Percentiles rank a stretch among this genome's conserved stretches.
These are phyloP conservation scores for Gadus chalcogrammus DNA, from an alignment of 2,113 vertebrate species.

Conservation along the genomic window DNA sequence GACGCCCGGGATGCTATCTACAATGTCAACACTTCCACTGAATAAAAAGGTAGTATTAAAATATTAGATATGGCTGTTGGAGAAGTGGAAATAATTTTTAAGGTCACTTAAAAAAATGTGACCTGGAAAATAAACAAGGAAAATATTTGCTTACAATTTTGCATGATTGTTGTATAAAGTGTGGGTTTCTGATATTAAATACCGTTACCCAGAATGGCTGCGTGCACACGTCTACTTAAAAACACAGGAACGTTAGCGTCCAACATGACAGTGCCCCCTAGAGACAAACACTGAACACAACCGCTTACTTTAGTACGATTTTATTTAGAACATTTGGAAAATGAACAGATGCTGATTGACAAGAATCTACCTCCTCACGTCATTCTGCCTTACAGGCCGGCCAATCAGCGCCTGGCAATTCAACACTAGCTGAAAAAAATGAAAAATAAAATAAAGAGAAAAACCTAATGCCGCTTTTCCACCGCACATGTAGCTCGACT, in stretches of 20 bases:
- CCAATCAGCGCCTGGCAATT: slow-evolving; percentile 21
- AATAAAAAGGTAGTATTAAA: no score
- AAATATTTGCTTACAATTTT: no score
- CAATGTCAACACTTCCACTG: no score
- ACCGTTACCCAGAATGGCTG: not conserved
- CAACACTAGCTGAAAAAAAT: slow-evolving; percentile 36
- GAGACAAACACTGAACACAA: slow-evolving; percentile 31
- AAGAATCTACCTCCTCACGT: slow-evolving; percentile 25
- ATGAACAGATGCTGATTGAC: slow-evolving; percentile 38
- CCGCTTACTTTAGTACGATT: no score
- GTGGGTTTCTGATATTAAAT: not conserved
- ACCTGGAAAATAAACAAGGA: no score
- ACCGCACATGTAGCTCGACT: no score
- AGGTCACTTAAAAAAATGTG: no score
- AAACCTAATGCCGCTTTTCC: no score
- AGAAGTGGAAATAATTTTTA: no score
- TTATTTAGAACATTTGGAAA: slow-evolving; percentile 46
- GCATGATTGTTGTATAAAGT: not conserved
- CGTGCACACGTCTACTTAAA: not conserved
- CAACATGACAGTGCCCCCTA: slow-evolving; percentile 55
- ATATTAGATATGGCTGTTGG: no score
- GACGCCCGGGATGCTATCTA: no score
- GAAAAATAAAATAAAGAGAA: slow-evolving; percentile 7
- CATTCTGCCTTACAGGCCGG: slow-evolving; percentile 3
- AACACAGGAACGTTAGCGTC: not conserved